Evolutionary conservation across 2,888 invertebrate genomes (phyloP), one percentile per base, ranked within the genome.

Genomic region (Notodonta dromedarius): DNA sequence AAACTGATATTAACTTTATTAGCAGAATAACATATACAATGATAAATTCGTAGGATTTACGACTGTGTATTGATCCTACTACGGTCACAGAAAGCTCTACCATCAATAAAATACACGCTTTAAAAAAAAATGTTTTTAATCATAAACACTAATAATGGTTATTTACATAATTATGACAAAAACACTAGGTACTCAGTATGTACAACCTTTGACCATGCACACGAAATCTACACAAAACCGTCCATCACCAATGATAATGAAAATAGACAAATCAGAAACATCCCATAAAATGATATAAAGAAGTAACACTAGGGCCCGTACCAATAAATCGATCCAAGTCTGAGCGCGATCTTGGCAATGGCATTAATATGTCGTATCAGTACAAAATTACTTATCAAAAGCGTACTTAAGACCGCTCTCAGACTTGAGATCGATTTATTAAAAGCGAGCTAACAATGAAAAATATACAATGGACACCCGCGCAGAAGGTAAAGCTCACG

Each of bases 141-240:
- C 35, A 35, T 35, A 35, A 50, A 50, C 13, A 48, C n/a, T n/a
- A 8, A 48, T n/a, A n/a, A 7, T n/a, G 8, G 0, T 4, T 14
- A 14, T 2, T 50, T 50, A 50, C 50, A 50, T 50, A n/a, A 50
- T 42, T 7, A 56, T 32, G 8, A 44, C 5, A 12, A 56, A 42
- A 35, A 13, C 39, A 54, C 48, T 48, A 54, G 39, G n/a, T 24
- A 24, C 24, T 2, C 0, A 35, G 35, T 35, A 42, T 24, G 24
- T 24, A 42, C 42, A 14, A 24, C 16, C 11, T 14, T 52, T 48
- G 7, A n/a, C 74, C 73, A 73, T 73, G 73, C 73, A 71, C 58
- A 65, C 39, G 48, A 60, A n/a, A 57, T n/a, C n/a, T n/a, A n/a
- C 14, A 65, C 59, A 52, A 39, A n/a, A 66, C 13, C 54, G 42